phyloP scores from a whole-genome alignment of 2,797 vertebrate genomes.

The Lithobates pipiens region DNA sequence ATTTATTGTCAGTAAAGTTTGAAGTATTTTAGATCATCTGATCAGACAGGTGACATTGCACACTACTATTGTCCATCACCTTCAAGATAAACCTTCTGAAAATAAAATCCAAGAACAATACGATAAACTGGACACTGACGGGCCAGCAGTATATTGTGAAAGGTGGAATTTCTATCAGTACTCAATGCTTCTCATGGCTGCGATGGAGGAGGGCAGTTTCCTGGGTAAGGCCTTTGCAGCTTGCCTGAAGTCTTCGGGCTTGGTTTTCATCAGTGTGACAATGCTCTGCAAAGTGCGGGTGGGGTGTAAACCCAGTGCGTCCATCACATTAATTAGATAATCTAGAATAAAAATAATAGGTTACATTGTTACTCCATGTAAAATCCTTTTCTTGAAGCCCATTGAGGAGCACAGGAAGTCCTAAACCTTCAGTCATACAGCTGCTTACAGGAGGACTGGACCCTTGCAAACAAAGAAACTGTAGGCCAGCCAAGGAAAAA shows the following conservation, averaged over 20 bases:
- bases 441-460: too few relatives aligned
- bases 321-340: constrained; percentile 97
- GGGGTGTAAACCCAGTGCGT: constrained; percentile 93
- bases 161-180: constrained; percentile 69
- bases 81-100: not conserved
- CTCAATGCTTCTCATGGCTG: constrained; percentile 82
- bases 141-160: not conserved
- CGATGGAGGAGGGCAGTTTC: constrained; percentile 80
- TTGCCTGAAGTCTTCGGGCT: constrained; percentile 88
- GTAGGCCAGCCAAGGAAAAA: too few relatives aligned
- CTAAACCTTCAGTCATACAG: too few relatives aligned
- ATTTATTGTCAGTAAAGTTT: constrained; percentile 20
- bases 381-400: too few relatives aligned
- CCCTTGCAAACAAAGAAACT: too few relatives aligned
- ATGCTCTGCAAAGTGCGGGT: constrained; percentile 86
- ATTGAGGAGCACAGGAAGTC: too few relatives aligned
- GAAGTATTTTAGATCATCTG: not conserved
- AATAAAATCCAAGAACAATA: not conserved
- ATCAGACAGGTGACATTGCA: not conserved
- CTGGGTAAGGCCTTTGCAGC: constrained; percentile 84
- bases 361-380: too few relatives aligned
- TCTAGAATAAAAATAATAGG: constrained; percentile 73
- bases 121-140: not conserved
- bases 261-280: constrained; percentile 82
- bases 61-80: not conserved